Evolutionary conservation across 2,113 vertebrate genomes (phyloP).

Genomic region (Pelmatolapia mariae): DNA sequence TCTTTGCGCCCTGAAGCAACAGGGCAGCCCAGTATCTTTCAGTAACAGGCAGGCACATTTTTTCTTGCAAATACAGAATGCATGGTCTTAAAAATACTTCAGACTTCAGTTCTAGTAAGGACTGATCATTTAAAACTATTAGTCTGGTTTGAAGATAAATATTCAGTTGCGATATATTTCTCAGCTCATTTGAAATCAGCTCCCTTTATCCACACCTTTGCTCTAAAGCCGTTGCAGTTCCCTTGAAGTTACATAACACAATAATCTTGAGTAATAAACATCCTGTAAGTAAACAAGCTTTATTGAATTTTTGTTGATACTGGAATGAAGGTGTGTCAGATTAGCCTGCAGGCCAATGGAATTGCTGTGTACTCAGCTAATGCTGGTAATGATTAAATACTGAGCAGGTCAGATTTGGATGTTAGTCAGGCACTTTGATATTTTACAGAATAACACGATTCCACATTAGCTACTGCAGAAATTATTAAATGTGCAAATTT

Average conservation of each 20-base stretch:
- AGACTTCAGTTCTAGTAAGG: neutral
- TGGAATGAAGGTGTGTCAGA: neutral
- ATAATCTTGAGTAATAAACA: neutral
- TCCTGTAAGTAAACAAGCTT: neutral
- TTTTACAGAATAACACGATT: neutral
- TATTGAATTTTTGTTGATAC: neutral
- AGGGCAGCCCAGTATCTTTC: neutral
- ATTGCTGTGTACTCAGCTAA: neutral
- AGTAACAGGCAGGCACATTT: neutral
- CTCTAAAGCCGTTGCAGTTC: neutral
- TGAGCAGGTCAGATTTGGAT: neutral
- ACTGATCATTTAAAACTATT: neutral
- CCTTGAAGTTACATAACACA: neutral
- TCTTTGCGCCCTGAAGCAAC: neutral
- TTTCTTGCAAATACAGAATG: neutral
- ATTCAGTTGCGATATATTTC: neutral
- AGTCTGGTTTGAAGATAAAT: neutral
- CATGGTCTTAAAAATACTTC: neutral
- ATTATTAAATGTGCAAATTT: neutral
- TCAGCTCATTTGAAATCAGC: neutral
- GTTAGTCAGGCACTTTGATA: neutral
- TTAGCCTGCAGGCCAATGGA: neutral
- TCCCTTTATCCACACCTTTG: neutral
- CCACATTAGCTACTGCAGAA: neutral
- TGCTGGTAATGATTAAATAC: neutral